A percentile compares a stretch with the other conserved stretches of the same genome.
Conservation (phyloP, 2,797 vertebrate species). For the Miichthys miiuy region DNA sequence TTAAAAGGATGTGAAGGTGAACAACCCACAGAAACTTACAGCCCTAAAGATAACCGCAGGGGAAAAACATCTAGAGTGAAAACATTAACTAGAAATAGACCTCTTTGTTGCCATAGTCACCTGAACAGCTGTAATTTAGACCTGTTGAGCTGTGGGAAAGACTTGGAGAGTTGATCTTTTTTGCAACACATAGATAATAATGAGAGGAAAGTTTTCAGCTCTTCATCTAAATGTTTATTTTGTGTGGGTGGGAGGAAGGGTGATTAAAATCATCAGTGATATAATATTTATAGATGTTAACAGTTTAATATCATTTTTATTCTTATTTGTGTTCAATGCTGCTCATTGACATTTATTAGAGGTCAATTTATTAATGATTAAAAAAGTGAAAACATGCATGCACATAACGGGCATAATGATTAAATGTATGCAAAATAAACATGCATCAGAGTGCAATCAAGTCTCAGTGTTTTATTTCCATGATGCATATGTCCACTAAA, state of each 20-base stretch:
- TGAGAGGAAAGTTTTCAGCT: background rate
- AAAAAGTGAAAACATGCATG: background rate
- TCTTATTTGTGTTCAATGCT: background rate
- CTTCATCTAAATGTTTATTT: background rate
- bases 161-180: constrained; percentile 7
- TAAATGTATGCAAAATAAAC: background rate
- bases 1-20: constrained; percentile 71
- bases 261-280: background rate
- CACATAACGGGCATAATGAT: background rate
- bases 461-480: constrained; percentile 1
- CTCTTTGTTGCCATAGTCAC: constrained; percentile 78
- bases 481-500: background rate
- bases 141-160: constrained; percentile 32
- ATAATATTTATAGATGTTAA: background rate
- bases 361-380: background rate
- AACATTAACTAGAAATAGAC: constrained; percentile 75
- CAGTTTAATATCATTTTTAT: background rate
- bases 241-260: background rate
- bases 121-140: constrained; percentile 64
- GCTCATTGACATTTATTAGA: background rate
- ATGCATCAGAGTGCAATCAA: background rate
- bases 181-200: background rate
- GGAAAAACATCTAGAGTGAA: constrained; percentile 68
- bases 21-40: constrained; percentile 65
- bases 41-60: constrained; percentile 70